Evolutionary conservation across 2,797 vertebrate genomes (phyloP), one percentile per base, ranked within the genome.

Genomic region (Anguilla megastoma): DNA sequence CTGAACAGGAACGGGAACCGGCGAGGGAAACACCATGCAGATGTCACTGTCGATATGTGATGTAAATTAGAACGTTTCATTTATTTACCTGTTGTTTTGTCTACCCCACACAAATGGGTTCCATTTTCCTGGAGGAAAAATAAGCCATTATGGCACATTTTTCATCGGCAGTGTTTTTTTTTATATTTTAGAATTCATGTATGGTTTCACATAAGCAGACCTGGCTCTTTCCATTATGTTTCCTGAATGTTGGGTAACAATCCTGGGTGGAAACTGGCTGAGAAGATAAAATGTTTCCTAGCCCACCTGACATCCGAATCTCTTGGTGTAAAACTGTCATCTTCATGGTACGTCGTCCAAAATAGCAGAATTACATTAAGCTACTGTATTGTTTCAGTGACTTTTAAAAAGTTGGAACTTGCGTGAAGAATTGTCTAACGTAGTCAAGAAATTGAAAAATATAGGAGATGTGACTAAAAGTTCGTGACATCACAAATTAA

Each of bases 21-120:
- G 30, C 21, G 9, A 60, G 30, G 3, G 30, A 24, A 36, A 60
- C 58, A 85, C 36, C 33, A 21, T 6, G 21, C 56, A 60, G 84
- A 85, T 66, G 56, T 60, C 84, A 85, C 14, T 24, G 54, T 41
- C 30, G 58, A 58, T 36, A 41, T 60, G 14, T 63, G 9, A 33
- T 63, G 84, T 63, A 85, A 85, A 85, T 85, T 45, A 63, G 54
- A 85, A 85, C 41, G 56, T 45, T 41, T 63, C 56, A 63, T 41
- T 85, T 63, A 85, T 85, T 85, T 50, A 82, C 16, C 45, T 82
- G 41, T 21, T 82, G 45, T 82, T 82, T 82, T 48, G 79, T 24
- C 21, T 82, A 10, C 21, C 79, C 21, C 45, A 82, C 12, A 80
- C 33, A 50, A 82, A 82, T 48, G 45, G 41, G 21, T 21, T 45